phyloP scores from a whole-genome alignment of 2,113 vertebrate species.

The Dascyllus trimaculatus region DNA sequence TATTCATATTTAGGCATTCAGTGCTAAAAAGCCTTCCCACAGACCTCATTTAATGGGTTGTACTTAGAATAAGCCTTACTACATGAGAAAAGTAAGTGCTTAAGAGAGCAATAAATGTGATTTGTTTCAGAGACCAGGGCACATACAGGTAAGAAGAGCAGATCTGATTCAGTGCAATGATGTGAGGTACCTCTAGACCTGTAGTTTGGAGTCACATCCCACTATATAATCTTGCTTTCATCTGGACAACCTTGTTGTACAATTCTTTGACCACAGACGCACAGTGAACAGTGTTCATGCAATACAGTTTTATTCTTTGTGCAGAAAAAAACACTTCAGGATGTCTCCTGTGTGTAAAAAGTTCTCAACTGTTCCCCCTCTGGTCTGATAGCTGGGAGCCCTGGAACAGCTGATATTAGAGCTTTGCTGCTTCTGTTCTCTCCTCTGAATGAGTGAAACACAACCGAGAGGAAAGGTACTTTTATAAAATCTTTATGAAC shows the following conservation, averaged over 20 bases:
- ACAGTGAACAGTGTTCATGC: neutral
- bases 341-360: constrained; percentile 1
- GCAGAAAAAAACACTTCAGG: neutral
- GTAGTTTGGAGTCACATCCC: neutral
- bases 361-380: neutral
- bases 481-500: too few relatives aligned
- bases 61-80: neutral
- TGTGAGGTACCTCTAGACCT: neutral
- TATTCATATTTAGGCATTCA: constrained; percentile 10
- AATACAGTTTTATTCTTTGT: constrained; percentile 1
- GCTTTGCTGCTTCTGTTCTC: neutral
- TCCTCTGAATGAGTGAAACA: neutral
- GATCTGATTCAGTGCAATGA: constrained; percentile 30
- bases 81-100: constrained; percentile 17
- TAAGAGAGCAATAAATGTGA: constrained; percentile 31
- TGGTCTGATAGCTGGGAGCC: constrained; percentile 2
- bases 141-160: neutral
- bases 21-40: constrained; percentile 5
- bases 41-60: constrained; percentile 19
- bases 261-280: neutral
- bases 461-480: neutral
- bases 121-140: neutral
- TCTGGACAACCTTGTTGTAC: neutral
- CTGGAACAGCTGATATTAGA: neutral
- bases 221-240: neutral